A percentile compares a stretch with the other conserved stretches of the same genome.
Evolutionary conservation across 2,113 vertebrate species (phyloP).

Genomic region (Silurus asotus): DNA sequence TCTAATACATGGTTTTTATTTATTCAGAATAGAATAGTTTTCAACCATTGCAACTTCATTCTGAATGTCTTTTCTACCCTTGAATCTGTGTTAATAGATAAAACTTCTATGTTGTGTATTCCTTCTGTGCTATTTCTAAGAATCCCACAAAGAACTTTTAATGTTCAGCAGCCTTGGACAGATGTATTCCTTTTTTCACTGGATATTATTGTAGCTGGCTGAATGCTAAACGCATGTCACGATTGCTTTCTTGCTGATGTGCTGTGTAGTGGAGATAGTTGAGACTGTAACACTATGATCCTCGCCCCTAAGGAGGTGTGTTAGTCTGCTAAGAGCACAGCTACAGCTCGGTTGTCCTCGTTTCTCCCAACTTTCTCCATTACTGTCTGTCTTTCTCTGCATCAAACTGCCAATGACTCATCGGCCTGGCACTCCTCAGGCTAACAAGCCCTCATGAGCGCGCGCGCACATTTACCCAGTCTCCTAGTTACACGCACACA

Average conservation of each 20-base stretch:
- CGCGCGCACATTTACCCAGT: constrained; percentile 5
- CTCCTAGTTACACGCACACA: not conserved
- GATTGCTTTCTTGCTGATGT: not conserved
- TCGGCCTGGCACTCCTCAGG: constrained; percentile 34
- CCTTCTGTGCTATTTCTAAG: not conserved
- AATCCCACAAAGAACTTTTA: not conserved
- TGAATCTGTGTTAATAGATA: not conserved
- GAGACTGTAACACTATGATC: not conserved
- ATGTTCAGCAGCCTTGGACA: not conserved
- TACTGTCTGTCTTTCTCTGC: constrained; percentile 26
- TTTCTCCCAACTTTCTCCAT: constrained; percentile 23
- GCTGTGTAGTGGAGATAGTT: not conserved
- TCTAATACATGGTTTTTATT: too few relatives aligned
- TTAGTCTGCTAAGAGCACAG: not conserved
- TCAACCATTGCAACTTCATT: too few relatives aligned
- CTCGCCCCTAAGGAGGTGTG: constrained; percentile 3
- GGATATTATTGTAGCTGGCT: not conserved
- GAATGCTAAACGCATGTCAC: not conserved
- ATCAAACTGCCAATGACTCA: constrained; percentile 47
- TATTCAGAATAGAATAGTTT: not conserved
- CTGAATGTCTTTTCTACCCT: not conserved
- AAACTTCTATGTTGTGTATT: not conserved
- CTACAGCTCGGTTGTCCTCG: constrained; percentile 20
- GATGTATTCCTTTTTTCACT: not conserved
- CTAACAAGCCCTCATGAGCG: constrained; percentile 10